A percentile compares a stretch with the other conserved stretches of the same genome.
Conservation (phyloP, 2,113 vertebrate species). For the Petrocephalus zakoni region DNA sequence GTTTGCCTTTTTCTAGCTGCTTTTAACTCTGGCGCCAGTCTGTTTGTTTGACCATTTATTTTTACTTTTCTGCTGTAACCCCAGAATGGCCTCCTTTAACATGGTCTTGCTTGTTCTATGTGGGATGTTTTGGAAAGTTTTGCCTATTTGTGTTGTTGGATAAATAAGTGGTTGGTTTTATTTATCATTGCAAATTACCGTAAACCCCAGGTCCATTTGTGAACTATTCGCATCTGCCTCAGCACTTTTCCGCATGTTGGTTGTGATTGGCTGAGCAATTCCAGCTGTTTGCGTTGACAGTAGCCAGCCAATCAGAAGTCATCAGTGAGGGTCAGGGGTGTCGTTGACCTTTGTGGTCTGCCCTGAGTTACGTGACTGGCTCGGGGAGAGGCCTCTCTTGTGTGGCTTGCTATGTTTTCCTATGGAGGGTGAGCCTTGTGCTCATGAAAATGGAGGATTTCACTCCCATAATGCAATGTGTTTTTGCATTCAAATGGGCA, state of each 20-base stretch:
- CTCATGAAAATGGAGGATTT: background rate
- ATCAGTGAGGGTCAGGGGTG: slow-evolving; percentile 21
- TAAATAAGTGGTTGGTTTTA: background rate
- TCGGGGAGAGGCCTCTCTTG: slow-evolving; percentile 36
- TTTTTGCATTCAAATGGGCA: background rate
- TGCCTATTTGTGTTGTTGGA: background rate
- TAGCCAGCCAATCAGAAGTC: background rate
- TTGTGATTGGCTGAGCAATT: background rate
- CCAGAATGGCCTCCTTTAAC: background rate
- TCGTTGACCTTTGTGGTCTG: background rate
- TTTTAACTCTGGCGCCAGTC: slow-evolving; percentile 5
- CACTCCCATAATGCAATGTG: slow-evolving; percentile 7
- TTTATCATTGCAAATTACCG: background rate
- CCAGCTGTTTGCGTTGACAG: slow-evolving; percentile 19
- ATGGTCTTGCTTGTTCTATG: background rate
- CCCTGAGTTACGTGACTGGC: background rate
- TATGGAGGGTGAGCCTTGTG: background rate
- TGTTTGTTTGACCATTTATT: slow-evolving; percentile 12
- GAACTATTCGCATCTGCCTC: background rate
- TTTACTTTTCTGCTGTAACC: slow-evolving; percentile 3
- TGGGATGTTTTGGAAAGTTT: slow-evolving; percentile 6
- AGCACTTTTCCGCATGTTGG: background rate
- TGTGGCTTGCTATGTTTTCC: background rate
- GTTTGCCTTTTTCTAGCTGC: background rate
- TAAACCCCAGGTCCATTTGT: background rate